Percentiles rank a stretch among this genome's conserved stretches.
phyloP scores from a whole-genome alignment of 2,797 vertebrate genomes.

The Dendrocincla tyrannina region DNA sequence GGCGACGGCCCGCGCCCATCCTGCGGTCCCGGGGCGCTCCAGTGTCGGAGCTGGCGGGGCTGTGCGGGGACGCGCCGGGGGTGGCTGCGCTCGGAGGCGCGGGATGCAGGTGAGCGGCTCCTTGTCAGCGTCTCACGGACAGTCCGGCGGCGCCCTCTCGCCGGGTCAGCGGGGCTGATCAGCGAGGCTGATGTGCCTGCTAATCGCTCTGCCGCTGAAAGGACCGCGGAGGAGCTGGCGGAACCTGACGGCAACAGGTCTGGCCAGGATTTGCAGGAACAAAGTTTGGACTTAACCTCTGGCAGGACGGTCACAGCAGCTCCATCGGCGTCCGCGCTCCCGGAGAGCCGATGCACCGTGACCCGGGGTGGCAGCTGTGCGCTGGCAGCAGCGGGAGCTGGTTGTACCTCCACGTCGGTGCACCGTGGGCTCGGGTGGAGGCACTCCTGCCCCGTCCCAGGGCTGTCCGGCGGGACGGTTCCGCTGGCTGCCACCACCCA shows the following conservation, averaged over 20 bases:
- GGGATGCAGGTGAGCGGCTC: not conserved
- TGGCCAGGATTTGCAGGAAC: not conserved
- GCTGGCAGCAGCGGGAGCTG: not conserved
- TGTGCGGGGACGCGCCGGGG: not conserved
- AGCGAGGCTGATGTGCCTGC: accelerated
- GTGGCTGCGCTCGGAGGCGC: not conserved
- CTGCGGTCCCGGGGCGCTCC: not conserved
- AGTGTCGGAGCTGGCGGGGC: not conserved
- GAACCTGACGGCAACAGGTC: not conserved
- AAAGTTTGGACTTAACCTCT: not conserved
- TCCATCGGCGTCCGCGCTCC: not conserved
- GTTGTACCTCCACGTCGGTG: not conserved
- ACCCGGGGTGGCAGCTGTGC: too few relatives aligned
- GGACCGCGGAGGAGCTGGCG: not conserved
- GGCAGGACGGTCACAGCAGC: not conserved
- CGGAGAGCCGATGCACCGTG: not conserved
- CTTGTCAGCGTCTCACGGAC: accelerated
- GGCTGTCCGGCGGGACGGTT: too few relatives aligned
- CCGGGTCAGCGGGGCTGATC: not conserved
- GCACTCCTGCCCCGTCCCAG: not conserved
- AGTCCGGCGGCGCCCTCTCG: not conserved
- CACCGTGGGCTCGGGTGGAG: not conserved
- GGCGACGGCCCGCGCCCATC: not conserved
- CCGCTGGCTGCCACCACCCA: not conserved
- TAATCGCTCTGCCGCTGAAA: not conserved